Evolutionary conservation across 2,113 vertebrate species (phyloP).

Genomic region (Himantopus leucocephalus): DNA sequence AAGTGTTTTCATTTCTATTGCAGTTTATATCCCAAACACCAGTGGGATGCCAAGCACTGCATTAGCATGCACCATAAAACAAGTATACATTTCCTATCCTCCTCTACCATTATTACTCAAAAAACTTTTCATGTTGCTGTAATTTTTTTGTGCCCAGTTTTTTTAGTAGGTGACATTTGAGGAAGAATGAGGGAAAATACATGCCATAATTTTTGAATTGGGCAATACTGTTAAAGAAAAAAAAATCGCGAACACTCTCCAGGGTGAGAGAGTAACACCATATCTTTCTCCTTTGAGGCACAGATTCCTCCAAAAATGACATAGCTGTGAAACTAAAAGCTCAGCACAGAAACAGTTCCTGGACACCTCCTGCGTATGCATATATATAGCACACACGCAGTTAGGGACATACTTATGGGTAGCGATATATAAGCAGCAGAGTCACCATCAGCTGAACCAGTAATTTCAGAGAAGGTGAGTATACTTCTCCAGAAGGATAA

Average conservation of each 20-base stretch:
- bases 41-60: not conserved
- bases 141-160: not conserved
- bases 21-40: not conserved
- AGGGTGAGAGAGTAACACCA: not conserved
- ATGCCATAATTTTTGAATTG: not conserved
- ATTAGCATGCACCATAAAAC: not conserved
- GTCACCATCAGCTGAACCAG: conserved; percentile 11
- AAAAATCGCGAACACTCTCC: not conserved
- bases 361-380: not conserved
- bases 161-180: not conserved
- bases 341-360: conserved; percentile 1
- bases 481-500: not conserved
- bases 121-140: not conserved
- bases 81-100: not conserved
- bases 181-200: not conserved
- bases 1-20: not conserved
- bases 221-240: not conserved
- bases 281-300: not conserved
- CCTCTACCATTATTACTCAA: not conserved
- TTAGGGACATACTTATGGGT: not conserved
- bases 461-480: not conserved
- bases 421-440: not conserved
- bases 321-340: conserved; percentile 20
- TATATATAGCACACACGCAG: not conserved
- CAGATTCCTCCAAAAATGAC: conserved; percentile 4